Base-by-base conservation (phyloP, 2,797 vertebrate species). In the Cryptoblepharus egeriae region DNA sequence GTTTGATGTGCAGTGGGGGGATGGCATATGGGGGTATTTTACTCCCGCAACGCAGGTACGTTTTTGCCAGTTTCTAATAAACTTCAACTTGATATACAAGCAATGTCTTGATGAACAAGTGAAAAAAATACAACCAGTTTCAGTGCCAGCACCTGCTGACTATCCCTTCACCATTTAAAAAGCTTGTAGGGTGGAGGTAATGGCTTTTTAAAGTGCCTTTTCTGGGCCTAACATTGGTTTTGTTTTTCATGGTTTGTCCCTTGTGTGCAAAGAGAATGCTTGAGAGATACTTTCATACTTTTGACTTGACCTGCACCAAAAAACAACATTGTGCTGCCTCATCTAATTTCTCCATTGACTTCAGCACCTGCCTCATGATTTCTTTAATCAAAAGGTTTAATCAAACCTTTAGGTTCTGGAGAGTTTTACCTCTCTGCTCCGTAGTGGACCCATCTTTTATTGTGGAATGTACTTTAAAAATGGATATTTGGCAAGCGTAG, bases 401-500 rank as follows among this genome's bases (percentile, higher is more conserved):
- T 12, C 76, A 32, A 76, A 1, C 55, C 71, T 61, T n/a, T 30
- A 79, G 64, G 37, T 81, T 39, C 73, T 15, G 20, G 75, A 3
- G 65, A 39, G 22, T 26, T 49, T 85, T n/a, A 55, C 1, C 8
- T 22, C n/a, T 61, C 65, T 49, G 5, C 4, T 75, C 30, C 18
- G 45, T 52, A 75, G 28, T 5, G 2, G 61, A 28, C 28, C 49
- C 30, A 65, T 85, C 42, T 32, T 42, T 81, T 82, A 28, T 30
- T 81, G 86, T 49, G 70, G 26, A 84, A 49, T 39, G 8, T 15
- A 26, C 57, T 49, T 58, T 85, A 76, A 52, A 52, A 52, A 24
- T 58, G 20, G 13, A 5, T 73, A 88, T 57, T 45, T 11, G 15
- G n/a, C 42, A 72, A 78, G 77, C 22, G 30, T 20, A 3, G 28